These are phyloP conservation scores for Saccopteryx leptura DNA, from an alignment of 2,113 vertebrate species.

Conservation along the genomic window DNA sequence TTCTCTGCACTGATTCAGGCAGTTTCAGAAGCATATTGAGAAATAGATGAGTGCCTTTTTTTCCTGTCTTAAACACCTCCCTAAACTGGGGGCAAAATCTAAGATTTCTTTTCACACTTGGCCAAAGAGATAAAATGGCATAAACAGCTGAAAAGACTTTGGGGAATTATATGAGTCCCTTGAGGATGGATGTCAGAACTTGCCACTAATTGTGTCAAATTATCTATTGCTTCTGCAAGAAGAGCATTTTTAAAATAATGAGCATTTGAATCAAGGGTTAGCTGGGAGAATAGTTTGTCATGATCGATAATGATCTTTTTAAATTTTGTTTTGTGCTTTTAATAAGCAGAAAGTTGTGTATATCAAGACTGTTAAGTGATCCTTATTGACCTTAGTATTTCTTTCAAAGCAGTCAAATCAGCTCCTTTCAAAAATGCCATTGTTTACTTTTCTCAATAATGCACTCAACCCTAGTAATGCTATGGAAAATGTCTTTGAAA, in stretches of 20 bases:
- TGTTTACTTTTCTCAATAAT: conserved; percentile 60
- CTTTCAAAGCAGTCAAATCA: conserved; percentile 28
- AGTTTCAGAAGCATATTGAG: not conserved
- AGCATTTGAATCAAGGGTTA: conserved; percentile 8
- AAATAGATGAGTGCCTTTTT: not conserved
- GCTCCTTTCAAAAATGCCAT: conserved; percentile 32
- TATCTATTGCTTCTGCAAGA: conserved; percentile 53
- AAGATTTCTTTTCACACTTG: conserved; percentile 17
- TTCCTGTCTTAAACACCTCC: not conserved
- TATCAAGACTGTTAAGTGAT: not conserved
- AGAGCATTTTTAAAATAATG: conserved; percentile 64
- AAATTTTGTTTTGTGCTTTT: conserved; percentile 16
- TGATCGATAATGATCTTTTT: not conserved
- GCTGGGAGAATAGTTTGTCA: not conserved
- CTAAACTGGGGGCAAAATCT: not conserved
- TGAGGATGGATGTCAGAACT: conserved; percentile 30
- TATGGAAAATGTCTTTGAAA: not conserved
- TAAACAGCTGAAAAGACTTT: conserved; percentile 55
- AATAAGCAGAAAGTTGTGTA: conserved; percentile 33
- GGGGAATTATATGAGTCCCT: conserved; percentile 10
- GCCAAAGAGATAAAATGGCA: conserved; percentile 35
- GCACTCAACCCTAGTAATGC: conserved; percentile 11
- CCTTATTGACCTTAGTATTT: not conserved
- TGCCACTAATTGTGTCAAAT: conserved; percentile 64
- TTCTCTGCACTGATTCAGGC: not conserved